Percentiles rank a stretch among this genome's conserved stretches.
phyloP scores from a whole-genome alignment of 2,113 vertebrate genomes.

The Osmerus eperlanus region DNA sequence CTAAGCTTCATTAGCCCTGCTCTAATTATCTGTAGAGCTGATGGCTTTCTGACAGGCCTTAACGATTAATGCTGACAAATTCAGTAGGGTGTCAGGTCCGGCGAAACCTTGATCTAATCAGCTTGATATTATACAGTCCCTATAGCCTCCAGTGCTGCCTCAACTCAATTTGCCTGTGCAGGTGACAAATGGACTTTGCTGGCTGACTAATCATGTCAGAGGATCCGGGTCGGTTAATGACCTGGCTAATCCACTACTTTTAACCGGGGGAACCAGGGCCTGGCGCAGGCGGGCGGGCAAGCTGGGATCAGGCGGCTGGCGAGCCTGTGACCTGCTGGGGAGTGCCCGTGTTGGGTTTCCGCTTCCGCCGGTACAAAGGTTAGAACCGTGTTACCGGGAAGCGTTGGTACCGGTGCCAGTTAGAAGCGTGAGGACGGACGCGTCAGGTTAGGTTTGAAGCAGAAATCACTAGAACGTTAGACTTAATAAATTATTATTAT shows the following conservation, averaged over 20 bases:
- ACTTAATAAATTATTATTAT: too few species aligned
- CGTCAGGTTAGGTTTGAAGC: too few species aligned
- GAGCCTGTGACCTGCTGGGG: too few species aligned
- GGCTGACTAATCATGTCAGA: constrained; percentile 99
- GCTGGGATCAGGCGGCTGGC: constrained; percentile 56
- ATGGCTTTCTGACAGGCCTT: constrained; percentile 95
- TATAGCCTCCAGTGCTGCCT: constrained; percentile 89
- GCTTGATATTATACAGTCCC: constrained; percentile 93
- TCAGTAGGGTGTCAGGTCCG: constrained; percentile 93
- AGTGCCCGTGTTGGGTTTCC: too few species aligned
- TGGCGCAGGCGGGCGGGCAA: constrained; percentile 47
- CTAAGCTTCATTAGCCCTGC: constrained; percentile 90
- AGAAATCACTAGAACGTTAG: too few species aligned
- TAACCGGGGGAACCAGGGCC: constrained; percentile 79
- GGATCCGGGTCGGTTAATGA: constrained; percentile 97
- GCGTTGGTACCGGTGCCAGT: too few species aligned
- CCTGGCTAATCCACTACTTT: constrained; percentile 85
- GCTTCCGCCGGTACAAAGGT: too few species aligned
- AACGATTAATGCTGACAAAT: constrained; percentile 96
- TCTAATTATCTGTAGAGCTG: constrained; percentile 96
- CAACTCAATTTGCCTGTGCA: constrained; percentile 96
- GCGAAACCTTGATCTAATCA: constrained; percentile 93
- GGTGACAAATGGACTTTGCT: constrained; percentile 99
- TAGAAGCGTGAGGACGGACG: too few species aligned
- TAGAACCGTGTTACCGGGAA: too few species aligned